Percentiles rank a stretch among this genome's conserved stretches.
Evolutionary conservation across 2,113 vertebrate genomes (phyloP).

Genomic region (Andinoacara biseriatus): DNA sequence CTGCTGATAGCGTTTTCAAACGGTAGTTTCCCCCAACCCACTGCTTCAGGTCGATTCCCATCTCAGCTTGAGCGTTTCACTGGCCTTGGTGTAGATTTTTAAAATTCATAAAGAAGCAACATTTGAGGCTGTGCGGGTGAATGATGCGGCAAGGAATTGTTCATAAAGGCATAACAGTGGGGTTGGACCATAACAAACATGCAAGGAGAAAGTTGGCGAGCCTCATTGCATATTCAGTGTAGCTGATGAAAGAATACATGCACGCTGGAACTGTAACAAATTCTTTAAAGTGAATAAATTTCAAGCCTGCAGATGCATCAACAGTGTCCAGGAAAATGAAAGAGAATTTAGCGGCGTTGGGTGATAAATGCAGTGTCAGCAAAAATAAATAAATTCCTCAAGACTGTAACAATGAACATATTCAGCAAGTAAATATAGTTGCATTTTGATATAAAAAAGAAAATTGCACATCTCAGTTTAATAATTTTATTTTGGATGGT

Average conservation of each 20-base stretch:
- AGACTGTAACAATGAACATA: not conserved
- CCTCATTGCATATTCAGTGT: conserved; percentile 39
- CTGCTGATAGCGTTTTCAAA: conserved; percentile 33
- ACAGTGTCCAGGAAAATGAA: not conserved
- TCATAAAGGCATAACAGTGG: conserved; percentile 30
- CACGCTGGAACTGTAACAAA: conserved; percentile 25
- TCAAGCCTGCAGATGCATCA: conserved; percentile 11
- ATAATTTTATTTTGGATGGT: not conserved
- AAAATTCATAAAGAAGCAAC: conserved; percentile 37
- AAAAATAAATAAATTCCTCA: not conserved
- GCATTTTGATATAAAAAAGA: not conserved
- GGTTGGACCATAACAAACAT: conserved; percentile 24
- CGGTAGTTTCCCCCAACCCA: conserved; percentile 14
- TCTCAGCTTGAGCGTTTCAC: conserved; percentile 45
- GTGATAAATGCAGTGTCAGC: conserved; percentile 8
- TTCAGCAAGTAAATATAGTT: not conserved
- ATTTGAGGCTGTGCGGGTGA: conserved; percentile 12
- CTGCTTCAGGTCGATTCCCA: conserved; percentile 48
- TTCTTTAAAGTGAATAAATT: conserved; percentile 25
- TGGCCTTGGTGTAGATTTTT: conserved; percentile 17
- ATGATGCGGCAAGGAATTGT: conserved; percentile 35
- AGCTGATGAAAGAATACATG: conserved; percentile 51
- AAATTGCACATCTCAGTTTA: not conserved
- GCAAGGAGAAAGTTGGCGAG: conserved; percentile 32
- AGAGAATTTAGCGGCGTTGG: not conserved